Base-by-base conservation (phyloP, 2,797 vertebrate species). In the Sebastes cheni region DNA sequence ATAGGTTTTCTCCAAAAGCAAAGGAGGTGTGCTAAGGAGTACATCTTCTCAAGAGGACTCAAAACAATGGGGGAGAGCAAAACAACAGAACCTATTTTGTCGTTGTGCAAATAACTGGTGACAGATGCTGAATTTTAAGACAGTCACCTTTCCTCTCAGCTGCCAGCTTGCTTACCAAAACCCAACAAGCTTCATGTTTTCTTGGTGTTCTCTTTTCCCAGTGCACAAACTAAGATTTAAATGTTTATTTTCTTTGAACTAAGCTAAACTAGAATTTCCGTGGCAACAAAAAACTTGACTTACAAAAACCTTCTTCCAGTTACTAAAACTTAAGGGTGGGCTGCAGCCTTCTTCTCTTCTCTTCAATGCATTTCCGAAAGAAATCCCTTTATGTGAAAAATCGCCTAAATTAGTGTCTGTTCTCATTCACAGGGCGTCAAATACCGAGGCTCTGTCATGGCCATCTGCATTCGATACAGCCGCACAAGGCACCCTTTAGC, bases 21-120 rank as follows among this genome's bases (percentile, higher is more conserved):
- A 76, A 75, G 3, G 56, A 56, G 22, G 8, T 69, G 3, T 69
- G 59, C 10, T 13, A 13, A 55, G 25, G 34, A 62, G n/a, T 10
- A 13, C 6, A 9, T n/a, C 42, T 72, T 58, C 62, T 84, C 36
- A 20, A 80, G 66, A 68, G 18, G 52, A 86, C 52, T 56, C 66
- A 64, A 64, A 72, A 72, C 72, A 72, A 58, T 6, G 3, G 6
- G 22, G 4, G 23, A 59, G n/a, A 67, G 52, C 11, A 25, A 42
- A 77, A 30, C 30, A 67, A 29, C 60, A 18, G 34, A 77, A 60
- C 2, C 55, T 14, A n/a, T 69, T 85, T 58, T 58, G 30, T 67
- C 60, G 30, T 13, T 79, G 39, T 67, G 20, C 34, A 56, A 80
- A 82, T 69, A 66, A 67, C 61, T 14, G 14, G 34, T 59, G 74